These are phyloP conservation scores for Pantherophis alleghaniensis DNA, from an alignment of 2,797 vertebrate genomes.

Conservation along the genomic window DNA sequence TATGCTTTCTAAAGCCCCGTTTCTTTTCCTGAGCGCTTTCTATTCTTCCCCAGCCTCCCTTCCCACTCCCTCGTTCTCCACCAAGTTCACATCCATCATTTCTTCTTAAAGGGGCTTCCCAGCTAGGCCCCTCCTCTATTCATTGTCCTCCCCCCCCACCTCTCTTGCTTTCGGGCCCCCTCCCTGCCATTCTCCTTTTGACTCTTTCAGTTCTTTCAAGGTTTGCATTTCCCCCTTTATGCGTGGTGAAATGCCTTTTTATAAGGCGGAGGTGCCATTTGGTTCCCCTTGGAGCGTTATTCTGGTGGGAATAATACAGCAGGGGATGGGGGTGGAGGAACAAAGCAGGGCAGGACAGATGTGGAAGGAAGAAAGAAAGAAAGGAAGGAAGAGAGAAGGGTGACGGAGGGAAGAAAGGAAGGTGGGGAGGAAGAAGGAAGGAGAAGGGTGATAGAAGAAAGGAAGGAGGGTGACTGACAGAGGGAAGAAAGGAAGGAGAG, in stretches of 20 bases:
- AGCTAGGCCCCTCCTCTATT: not conserved
- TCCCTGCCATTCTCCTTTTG: not conserved
- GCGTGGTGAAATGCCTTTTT: not conserved
- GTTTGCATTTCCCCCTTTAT: not conserved
- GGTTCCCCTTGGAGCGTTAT: not conserved
- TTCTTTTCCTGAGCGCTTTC: not conserved
- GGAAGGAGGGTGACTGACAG: not conserved
- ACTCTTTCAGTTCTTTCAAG: not conserved
- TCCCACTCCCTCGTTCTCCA: too few species aligned
- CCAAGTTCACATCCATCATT: not conserved
- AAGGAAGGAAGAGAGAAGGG: too few species aligned
- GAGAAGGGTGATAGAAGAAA: too few species aligned
- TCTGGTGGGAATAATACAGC: not conserved
- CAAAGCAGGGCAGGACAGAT: not conserved
- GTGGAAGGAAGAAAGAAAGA: not conserved
- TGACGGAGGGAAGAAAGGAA: too few species aligned
- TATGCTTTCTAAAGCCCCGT: not conserved
- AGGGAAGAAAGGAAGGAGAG: not conserved
- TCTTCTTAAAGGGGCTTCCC: not conserved
- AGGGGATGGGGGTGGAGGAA: not conserved
- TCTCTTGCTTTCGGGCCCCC: accelerated
- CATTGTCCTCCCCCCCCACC: not conserved
- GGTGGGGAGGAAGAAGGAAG: too few species aligned
- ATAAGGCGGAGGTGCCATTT: not conserved
- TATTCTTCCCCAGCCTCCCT: not conserved